A percentile compares a stretch with the other conserved stretches of the same genome.
phyloP scores from a whole-genome alignment of 1,140 invertebrate species.

The Bombyx mori region ASM3026992v2 NC_085116.1:14448501-14449000 shows the following conservation, averaged over 20 bases:
- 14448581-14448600: conserved; percentile 51
- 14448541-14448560: not conserved
- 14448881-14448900: conserved; percentile 66
- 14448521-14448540: not conserved
- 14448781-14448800: conserved; percentile 47
- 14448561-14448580: conserved; percentile 17
- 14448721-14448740: conserved; percentile 50
- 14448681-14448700: conserved; percentile 39
- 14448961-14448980: conserved; percentile 90
- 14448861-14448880: conserved; percentile 48
- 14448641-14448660: conserved; percentile 33
- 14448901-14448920: conserved; percentile 86
- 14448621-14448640: conserved; percentile 27
- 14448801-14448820: conserved; percentile 63
- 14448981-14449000: conserved; percentile 90
- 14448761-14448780: conserved; percentile 51
- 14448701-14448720: conserved; percentile 49
- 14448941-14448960: conserved; percentile 95
- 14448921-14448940: conserved; percentile 89
- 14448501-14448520: not conserved
- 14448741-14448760: conserved; percentile 33
- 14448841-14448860: conserved; percentile 57
- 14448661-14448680: conserved; percentile 58
- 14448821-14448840: conserved; percentile 52
- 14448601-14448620: conserved; percentile 46